Evolutionary conservation across 2,888 invertebrate species (phyloP).

Genomic region (Cantharis rustica): DNA sequence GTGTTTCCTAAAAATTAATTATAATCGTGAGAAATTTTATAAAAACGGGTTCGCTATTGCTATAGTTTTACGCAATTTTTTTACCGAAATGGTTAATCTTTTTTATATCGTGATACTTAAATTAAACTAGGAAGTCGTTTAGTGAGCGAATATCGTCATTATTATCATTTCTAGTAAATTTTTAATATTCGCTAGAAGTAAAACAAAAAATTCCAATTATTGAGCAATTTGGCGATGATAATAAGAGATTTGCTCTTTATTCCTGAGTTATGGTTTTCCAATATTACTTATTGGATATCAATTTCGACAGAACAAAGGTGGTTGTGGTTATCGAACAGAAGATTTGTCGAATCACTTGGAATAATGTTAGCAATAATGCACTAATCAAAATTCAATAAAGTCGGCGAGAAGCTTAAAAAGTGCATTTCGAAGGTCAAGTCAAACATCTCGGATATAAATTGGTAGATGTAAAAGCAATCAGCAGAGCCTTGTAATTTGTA

Average conservation of each 20-base stretch:
- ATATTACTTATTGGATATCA: too few relatives aligned
- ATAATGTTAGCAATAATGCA: conserved; percentile 1
- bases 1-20: conserved; percentile 3
- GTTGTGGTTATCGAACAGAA: not conserved
- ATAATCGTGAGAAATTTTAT: conserved; percentile 5
- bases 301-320: not conserved
- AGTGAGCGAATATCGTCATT: not conserved
- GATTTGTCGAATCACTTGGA: not conserved
- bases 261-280: not conserved
- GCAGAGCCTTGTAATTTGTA: conserved; percentile 27
- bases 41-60: not conserved
- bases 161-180: not conserved
- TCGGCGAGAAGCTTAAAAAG: conserved; percentile 25
- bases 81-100: not conserved
- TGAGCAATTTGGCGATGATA: not conserved
- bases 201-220: not conserved
- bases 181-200: too few relatives aligned
- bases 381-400: conserved; percentile 1
- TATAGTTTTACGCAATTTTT: conserved; percentile 1
- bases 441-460: conserved; percentile 25
- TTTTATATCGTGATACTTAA: conserved; percentile 4
- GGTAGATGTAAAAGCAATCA: conserved; percentile 29
- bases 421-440: conserved; percentile 18
- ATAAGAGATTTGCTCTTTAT: not conserved
- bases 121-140: conserved; percentile 4